Evolutionary conservation across 23 tunicate genomes (phyloP), one percentile per base, ranked within the genome.

Genomic region (Ciona savignyi): DNA sequence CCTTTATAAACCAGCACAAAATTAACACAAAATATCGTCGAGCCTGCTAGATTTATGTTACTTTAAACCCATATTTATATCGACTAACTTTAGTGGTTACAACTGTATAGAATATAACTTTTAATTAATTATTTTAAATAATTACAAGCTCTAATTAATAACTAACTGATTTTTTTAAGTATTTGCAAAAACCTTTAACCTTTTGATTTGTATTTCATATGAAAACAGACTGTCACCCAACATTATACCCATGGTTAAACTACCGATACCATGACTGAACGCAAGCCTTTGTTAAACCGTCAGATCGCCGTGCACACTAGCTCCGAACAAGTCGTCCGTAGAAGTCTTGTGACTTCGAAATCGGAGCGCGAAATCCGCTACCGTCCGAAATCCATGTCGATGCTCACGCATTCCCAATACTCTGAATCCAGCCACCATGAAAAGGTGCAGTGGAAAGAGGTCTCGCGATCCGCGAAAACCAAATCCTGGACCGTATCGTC

Each of bases 311-410:
- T n/a, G n/a, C n/a, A n/a, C n/a, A n/a, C n/a, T n/a, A n/a, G n/a
- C n/a, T n/a, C n/a, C n/a, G n/a, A n/a, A 42, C 11, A 42, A 15
- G 56, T 42, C 11, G 56, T 42, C 15, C 56, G 56, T 15, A 42
- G 56, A 42, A 42, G 56, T 63, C 23, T 63, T 63, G 67, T 4
- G 6, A 63, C 28, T 22, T 63, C 67, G 22, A 63, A 23, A 4
- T 63, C 67, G 26, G 64, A 72, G 27, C 64, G 32, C 9, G 35
- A 23, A 15, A 31, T 29, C 25, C 56, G 56, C 15, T 72, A 72
- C 32, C 64, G 76, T 2, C 76, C 76, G 23, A 72, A 72, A 27
- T 72, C 76, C 4, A 72, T 72, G 76, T 72, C 76, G 19, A 72
- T 72, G 76, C 56, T 42, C 56, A 42, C 56, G 15, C 56, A 42